These are phyloP conservation scores for Melanotaenia parkinsoni DNA, from an alignment of 2,797 vertebrate species.

Conservation along the genomic window DNA sequence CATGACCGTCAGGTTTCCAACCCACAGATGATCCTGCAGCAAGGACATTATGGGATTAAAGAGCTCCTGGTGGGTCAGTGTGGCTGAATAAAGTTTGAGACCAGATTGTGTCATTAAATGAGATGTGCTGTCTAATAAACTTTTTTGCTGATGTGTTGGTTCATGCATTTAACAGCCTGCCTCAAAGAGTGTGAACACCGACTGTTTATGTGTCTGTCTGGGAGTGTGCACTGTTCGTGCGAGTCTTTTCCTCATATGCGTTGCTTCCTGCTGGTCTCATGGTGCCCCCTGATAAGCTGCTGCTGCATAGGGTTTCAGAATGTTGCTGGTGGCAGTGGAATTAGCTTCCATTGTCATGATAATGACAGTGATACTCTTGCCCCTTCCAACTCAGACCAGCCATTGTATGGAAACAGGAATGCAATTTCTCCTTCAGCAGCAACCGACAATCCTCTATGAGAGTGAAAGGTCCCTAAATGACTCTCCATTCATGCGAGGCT, in stretches of 20 bases:
- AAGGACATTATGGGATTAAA: conserved; percentile 4
- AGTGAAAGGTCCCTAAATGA: conserved; percentile 86
- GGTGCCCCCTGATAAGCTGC: conserved; percentile 83
- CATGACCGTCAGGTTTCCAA: neutral
- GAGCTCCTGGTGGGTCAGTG: conserved; percentile 1
- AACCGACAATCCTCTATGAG: conserved; percentile 82
- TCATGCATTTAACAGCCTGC: conserved; percentile 24
- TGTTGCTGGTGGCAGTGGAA: conserved; percentile 81
- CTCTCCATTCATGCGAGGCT: conserved; percentile 83
- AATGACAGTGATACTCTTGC: conserved; percentile 86
- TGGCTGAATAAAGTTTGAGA: conserved; percentile 1
- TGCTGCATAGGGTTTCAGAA: conserved; percentile 79
- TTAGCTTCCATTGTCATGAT: conserved; percentile 88
- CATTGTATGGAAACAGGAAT: conserved; percentile 87
- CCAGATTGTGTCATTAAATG: conserved; percentile 20
- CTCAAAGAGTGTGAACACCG: conserved; percentile 32
- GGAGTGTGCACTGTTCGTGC: conserved; percentile 37
- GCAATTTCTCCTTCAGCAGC: conserved; percentile 84
- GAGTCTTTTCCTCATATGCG: conserved; percentile 41
- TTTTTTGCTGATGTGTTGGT: conserved; percentile 63
- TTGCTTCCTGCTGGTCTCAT: conserved; percentile 74
- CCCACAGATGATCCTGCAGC: conserved; percentile 1
- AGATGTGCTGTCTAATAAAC: conserved; percentile 41
- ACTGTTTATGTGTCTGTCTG: conserved; percentile 35
- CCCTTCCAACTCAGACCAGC: conserved; percentile 81